Evolutionary conservation across 1,140 invertebrate species (phyloP).

Genomic region (Protaetia brevitarsis): DNA sequence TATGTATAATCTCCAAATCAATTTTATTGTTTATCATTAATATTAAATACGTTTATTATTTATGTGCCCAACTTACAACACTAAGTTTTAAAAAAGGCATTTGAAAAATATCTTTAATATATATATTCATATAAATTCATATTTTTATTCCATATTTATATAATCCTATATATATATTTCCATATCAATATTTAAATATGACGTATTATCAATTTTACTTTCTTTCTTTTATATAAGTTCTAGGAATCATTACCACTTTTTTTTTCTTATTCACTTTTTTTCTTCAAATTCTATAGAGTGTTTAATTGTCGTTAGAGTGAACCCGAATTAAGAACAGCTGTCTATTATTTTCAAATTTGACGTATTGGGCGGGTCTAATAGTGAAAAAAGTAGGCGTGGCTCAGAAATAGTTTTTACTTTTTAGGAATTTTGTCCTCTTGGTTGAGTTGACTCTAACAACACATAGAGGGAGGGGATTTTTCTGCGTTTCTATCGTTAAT

Average conservation of each 20-base stretch:
- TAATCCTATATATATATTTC: background rate
- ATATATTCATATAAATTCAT: too few relatives aligned
- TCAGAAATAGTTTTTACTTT: too few relatives aligned
- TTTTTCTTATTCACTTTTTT: background rate
- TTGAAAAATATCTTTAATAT: constrained; percentile 25
- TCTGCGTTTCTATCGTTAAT: background rate
- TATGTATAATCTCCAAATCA: background rate
- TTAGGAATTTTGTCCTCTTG: too few relatives aligned
- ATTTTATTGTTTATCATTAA: constrained; percentile 7
- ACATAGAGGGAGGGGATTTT: background rate
- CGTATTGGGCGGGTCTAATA: too few relatives aligned
- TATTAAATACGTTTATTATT: background rate
- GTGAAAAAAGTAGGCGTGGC: too few relatives aligned
- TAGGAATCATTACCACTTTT: constrained; percentile 25
- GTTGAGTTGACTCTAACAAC: too few relatives aligned
- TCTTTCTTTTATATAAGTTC: constrained; percentile 5
- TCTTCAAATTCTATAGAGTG: background rate
- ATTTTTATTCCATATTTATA: constrained; percentile 15
- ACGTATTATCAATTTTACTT: background rate
- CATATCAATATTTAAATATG: constrained; percentile 20
- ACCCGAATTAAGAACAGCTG: too few relatives aligned
- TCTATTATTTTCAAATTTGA: too few relatives aligned
- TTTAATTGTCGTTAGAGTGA: background rate
- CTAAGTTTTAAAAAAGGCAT: constrained; percentile 25
- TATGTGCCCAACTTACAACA: constrained; percentile 19